Evolutionary conservation across 2,797 vertebrate species (phyloP).

Genomic region (Smutsia temminckii): DNA sequence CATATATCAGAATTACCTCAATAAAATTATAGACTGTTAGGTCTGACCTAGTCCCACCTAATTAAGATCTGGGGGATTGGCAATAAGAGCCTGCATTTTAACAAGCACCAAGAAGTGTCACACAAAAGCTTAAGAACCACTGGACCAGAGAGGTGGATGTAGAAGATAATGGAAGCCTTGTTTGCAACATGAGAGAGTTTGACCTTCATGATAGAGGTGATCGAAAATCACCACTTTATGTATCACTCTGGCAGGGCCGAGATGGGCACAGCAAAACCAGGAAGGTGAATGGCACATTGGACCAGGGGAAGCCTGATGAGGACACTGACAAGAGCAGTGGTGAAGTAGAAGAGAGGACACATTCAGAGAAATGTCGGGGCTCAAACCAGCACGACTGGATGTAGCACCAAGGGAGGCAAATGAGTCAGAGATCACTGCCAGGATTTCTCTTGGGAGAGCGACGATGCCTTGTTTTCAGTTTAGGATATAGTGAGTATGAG

Average conservation of each 20-base stretch:
- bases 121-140: background rate
- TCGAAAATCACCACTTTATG: background rate
- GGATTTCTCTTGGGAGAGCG: background rate
- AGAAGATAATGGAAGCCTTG: background rate
- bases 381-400: background rate
- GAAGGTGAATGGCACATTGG: background rate
- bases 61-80: background rate
- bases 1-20: background rate
- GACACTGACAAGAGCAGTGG: background rate
- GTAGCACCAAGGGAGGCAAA: background rate
- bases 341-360: background rate
- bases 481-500: background rate
- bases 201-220: background rate
- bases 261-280: background rate
- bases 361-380: background rate
- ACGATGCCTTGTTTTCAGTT: background rate
- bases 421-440: background rate
- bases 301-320: background rate
- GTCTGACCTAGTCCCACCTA: background rate
- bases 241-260: background rate
- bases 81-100: background rate
- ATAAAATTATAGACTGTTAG: background rate
- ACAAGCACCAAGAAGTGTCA: background rate
- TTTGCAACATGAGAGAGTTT: background rate
- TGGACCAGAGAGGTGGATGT: background rate